phyloP scores from a whole-genome alignment of 2,797 vertebrate species.

The Gymnothorax javanicus region DNA sequence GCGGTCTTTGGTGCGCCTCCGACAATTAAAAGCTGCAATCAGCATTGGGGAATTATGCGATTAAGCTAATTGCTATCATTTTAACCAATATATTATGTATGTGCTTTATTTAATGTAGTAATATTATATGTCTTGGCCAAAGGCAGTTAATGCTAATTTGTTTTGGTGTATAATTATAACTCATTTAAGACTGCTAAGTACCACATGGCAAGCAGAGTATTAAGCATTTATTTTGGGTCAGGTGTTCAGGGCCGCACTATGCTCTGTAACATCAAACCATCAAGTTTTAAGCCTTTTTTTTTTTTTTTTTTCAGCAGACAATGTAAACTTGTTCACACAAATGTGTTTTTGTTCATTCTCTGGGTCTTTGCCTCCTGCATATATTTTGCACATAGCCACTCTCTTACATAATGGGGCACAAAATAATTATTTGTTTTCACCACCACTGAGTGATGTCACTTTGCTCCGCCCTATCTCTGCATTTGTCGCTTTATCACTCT shows the following conservation, averaged over 20 bases:
- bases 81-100: conserved; percentile 41
- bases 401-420: not conserved
- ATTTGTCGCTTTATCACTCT: conserved; percentile 10
- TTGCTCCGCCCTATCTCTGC: conserved; percentile 8
- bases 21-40: conserved; percentile 40
- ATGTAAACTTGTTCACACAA: not conserved
- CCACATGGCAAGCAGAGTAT: conserved; percentile 26
- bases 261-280: not conserved
- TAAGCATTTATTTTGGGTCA: conserved; percentile 1
- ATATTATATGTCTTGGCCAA: conserved; percentile 42
- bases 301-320: not conserved
- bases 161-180: conserved; percentile 34
- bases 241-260: not conserved
- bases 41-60: conserved; percentile 43
- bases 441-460: not conserved
- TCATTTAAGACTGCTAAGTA: conserved; percentile 30
- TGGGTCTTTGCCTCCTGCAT: not conserved
- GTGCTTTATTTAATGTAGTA: conserved; percentile 49
- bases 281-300: not conserved
- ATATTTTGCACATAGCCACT: too few relatives aligned
- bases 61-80: conserved; percentile 51
- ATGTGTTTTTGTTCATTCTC: not conserved
- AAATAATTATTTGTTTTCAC: not conserved
- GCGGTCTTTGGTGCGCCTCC: conserved; percentile 17
- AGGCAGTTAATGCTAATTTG: conserved; percentile 39